Percentiles rank a stretch among this genome's conserved stretches.
phyloP scores from a whole-genome alignment of 2,797 vertebrate genomes.

The Sebastes umbrosus region DNA sequence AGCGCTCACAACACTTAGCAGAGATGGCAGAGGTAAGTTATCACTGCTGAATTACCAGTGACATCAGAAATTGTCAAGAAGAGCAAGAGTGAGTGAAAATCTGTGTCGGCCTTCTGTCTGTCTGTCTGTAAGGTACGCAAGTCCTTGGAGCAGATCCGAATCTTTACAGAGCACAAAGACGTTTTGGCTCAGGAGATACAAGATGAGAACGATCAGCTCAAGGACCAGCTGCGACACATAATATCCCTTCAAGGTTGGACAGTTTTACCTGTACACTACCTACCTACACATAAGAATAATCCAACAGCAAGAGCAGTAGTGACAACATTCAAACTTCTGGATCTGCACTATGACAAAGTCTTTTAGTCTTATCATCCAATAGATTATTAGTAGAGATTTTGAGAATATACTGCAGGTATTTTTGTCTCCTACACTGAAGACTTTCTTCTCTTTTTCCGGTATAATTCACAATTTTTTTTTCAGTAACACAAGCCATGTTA shows the following conservation, averaged over 20 bases:
- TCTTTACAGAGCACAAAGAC: slow-evolving; percentile 80
- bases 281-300: background rate
- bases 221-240: slow-evolving; percentile 70
- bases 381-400: background rate
- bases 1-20: slow-evolving; percentile 60
- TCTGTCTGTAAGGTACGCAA: slow-evolving; percentile 79
- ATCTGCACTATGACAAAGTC: background rate
- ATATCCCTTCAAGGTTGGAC: slow-evolving; percentile 77
- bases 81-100: background rate
- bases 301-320: background rate
- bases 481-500: background rate
- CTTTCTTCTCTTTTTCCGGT: background rate
- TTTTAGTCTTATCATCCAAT: background rate
- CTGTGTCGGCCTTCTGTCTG: background rate
- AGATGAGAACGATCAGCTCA: slow-evolving; percentile 84
- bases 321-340: background rate
- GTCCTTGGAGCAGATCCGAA: slow-evolving; percentile 79
- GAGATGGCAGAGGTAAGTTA: slow-evolving; percentile 70
- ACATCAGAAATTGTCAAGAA: background rate
- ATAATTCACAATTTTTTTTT: background rate
- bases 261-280: background rate
- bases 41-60: background rate
- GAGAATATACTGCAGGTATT: background rate
- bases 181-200: slow-evolving; percentile 74
- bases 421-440: background rate